Conservation (phyloP, 1,140 invertebrate species). For the Drosophila truncata region DNA sequence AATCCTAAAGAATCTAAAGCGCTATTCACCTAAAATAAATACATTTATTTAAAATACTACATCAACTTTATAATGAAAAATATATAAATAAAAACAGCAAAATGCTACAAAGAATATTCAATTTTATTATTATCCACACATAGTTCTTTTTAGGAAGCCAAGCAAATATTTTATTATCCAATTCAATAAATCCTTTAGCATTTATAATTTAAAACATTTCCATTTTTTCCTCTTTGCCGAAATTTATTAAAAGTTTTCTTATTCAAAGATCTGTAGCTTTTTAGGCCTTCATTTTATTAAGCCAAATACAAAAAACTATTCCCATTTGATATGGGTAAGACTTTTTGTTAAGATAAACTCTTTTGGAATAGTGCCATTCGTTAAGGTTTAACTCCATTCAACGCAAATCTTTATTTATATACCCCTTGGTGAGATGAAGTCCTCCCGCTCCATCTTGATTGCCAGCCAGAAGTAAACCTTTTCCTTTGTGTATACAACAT, state of each 20-base stretch:
- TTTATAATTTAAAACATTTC: neutral
- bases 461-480: constrained; percentile 20
- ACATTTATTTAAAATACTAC: no score
- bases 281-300: neutral
- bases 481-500: neutral
- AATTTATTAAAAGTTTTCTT: neutral
- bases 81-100: no score
- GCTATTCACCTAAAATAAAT: no score
- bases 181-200: neutral
- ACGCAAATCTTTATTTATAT: constrained; percentile 36
- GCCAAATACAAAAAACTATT: constrained; percentile 13
- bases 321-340: constrained; percentile 25
- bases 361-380: constrained; percentile 28
- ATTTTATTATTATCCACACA: neutral
- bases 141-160: neutral
- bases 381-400: constrained; percentile 34
- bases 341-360: constrained; percentile 31
- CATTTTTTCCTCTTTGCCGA: no score
- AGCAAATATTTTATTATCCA: neutral
- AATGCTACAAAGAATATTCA: no score
- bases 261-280: neutral
- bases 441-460: constrained; percentile 20
- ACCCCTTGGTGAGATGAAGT: constrained; percentile 19
- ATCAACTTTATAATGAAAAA: no score
- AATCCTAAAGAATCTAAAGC: no score